Evolutionary conservation across 92 coral and sea anemone species (phyloP).

Genomic region (Zoanthus gigantus): DNA sequence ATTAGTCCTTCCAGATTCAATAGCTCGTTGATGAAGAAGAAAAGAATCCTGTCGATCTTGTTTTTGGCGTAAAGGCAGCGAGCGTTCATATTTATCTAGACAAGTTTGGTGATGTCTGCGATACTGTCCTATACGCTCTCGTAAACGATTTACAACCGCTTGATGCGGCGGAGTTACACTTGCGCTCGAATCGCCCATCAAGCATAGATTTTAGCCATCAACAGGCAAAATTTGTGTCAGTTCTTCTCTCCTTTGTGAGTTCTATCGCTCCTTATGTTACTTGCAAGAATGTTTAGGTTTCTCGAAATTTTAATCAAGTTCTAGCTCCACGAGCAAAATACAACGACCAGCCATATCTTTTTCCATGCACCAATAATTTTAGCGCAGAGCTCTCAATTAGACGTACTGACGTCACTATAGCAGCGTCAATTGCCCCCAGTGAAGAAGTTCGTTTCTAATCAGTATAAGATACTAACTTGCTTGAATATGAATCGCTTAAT

Average conservation of each 20-base stretch:
- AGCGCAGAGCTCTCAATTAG: slow-evolving; percentile 55
- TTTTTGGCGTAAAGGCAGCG: slow-evolving; percentile 77
- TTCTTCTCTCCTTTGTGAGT: slow-evolving; percentile 11
- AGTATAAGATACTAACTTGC: slow-evolving; percentile 2
- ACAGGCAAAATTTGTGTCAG: slow-evolving; percentile 5
- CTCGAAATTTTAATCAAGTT: slow-evolving; percentile 33
- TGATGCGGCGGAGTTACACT: slow-evolving; percentile 87
- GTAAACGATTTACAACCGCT: slow-evolving; percentile 88
- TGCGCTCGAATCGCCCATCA: slow-evolving; percentile 78
- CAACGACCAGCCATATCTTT: slow-evolving; percentile 51
- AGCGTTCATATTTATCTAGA: slow-evolving; percentile 84
- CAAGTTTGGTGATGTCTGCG: slow-evolving; percentile 83
- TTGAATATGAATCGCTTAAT: not conserved
- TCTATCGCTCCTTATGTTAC: slow-evolving; percentile 7
- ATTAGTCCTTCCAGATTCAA: slow-evolving; percentile 77
- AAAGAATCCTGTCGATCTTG: slow-evolving; percentile 83
- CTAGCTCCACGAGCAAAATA: not conserved
- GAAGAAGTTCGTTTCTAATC: slow-evolving; percentile 55
- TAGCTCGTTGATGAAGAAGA: slow-evolving; percentile 74
- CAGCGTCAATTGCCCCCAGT: slow-evolving; percentile 28
- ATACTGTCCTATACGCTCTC: slow-evolving; percentile 85
- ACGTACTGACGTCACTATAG: slow-evolving; percentile 69
- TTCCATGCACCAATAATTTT: slow-evolving; percentile 60
- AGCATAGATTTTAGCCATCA: slow-evolving; percentile 34
- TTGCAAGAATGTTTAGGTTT: slow-evolving; percentile 36